These are phyloP conservation scores for Diadumene lineata DNA, from an alignment of 92 coral and sea anemone species.

Conservation along the genomic window DNA sequence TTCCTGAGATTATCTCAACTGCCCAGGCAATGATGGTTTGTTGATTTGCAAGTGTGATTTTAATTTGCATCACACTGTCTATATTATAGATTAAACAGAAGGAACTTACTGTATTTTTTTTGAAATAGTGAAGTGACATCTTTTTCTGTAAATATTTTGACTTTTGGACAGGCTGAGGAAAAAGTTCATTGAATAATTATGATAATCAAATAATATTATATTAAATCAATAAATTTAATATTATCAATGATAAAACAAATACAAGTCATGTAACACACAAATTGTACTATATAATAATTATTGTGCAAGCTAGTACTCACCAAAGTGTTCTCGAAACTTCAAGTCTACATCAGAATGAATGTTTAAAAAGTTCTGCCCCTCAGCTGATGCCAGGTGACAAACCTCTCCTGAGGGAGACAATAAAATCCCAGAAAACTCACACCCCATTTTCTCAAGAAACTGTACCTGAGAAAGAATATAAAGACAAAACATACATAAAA, in stretches of 20 bases:
- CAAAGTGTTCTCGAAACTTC: constrained; percentile 21
- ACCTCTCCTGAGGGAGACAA: constrained; percentile 14
- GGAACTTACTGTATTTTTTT: constrained; percentile 21
- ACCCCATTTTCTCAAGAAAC: constrained; percentile 13
- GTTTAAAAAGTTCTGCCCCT: constrained; percentile 5
- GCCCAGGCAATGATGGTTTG: too few species aligned
- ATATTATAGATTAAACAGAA: too few species aligned
- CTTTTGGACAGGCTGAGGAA: neutral
- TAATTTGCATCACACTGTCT: too few species aligned
- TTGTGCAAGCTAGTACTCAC: too few species aligned
- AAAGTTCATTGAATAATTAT: too few species aligned
- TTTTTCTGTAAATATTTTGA: neutral
- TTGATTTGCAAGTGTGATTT: too few species aligned
- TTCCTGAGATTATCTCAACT: too few species aligned
- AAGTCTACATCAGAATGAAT: constrained; percentile 13
- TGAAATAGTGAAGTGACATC: constrained; percentile 3
- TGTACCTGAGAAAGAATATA: neutral
- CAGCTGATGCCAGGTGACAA: constrained; percentile 6
- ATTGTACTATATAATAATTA: too few species aligned
- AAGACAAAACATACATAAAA: neutral
- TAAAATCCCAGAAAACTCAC: constrained; percentile 6
- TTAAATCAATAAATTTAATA: too few species aligned
- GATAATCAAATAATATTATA: too few species aligned
- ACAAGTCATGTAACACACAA: too few species aligned
- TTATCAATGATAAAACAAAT: too few species aligned